Conservation (phyloP, 2,797 vertebrate species). For the Carapus acus region DNA sequence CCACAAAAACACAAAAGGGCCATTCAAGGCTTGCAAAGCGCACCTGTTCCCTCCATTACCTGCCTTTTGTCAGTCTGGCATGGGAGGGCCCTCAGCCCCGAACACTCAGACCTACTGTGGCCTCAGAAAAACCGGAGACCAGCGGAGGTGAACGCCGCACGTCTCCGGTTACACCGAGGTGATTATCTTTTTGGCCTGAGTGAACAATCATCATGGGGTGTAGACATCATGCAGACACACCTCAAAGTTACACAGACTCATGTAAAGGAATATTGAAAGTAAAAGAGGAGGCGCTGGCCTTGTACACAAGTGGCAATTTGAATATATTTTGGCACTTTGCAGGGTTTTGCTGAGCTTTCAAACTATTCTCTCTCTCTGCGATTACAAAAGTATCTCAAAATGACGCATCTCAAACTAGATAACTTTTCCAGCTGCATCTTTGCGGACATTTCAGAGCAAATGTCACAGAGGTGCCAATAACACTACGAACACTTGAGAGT, state of each 20-base stretch:
- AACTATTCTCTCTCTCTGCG: too few species aligned
- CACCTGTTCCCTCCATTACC: conserved; percentile 63
- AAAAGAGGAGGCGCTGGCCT: too few species aligned
- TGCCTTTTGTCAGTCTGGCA: conserved; percentile 41
- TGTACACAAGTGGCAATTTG: conserved; percentile 27
- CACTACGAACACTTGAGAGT: conserved; percentile 15
- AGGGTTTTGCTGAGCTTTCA: too few species aligned
- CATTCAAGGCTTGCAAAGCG: conserved; percentile 54
- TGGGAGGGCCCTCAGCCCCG: conserved; percentile 37
- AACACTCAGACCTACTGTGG: conserved; percentile 37
- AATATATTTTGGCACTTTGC: too few species aligned
- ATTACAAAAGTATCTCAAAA: not conserved
- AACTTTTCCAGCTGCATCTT: not conserved
- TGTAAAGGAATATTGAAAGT: too few species aligned
- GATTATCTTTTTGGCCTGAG: conserved; percentile 48
- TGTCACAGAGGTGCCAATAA: conserved; percentile 10
- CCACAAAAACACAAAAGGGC: conserved; percentile 53
- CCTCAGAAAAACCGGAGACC: conserved; percentile 24
- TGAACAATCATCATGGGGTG: not conserved
- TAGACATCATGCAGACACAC: too few species aligned
- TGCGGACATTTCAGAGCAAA: not conserved
- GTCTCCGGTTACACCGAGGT: conserved; percentile 59
- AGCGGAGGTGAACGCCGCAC: conserved; percentile 26
- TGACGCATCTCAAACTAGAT: conserved; percentile 10
- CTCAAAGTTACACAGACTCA: too few species aligned